A percentile compares a stretch with the other conserved stretches of the same genome.
Evolutionary conservation across 1,140 invertebrate genomes (phyloP).

Genomic region (Colletes latitarsis): DNA sequence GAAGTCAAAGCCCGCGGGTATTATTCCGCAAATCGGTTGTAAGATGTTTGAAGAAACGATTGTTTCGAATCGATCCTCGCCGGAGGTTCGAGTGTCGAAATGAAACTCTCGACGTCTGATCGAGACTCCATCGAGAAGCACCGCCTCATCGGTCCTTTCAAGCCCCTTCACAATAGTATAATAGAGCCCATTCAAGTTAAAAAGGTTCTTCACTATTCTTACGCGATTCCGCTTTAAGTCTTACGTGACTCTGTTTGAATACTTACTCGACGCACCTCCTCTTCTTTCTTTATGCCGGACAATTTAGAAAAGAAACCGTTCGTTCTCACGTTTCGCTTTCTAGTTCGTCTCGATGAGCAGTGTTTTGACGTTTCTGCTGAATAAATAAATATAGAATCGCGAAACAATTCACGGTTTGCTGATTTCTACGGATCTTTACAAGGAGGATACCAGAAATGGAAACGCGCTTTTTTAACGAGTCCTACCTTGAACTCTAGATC

Average conservation of each 20-base stretch:
- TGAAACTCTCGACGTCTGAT: conserved; percentile 66
- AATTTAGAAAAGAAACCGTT: conserved; percentile 8
- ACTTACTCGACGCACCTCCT: conserved; percentile 37
- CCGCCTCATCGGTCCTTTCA: conserved; percentile 56
- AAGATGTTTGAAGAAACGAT: conserved; percentile 70
- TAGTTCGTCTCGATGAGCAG: too few species aligned
- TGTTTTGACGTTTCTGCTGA: background rate
- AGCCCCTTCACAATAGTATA: conserved; percentile 63
- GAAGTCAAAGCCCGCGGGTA: conserved; percentile 54
- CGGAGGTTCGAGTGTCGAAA: conserved; percentile 63
- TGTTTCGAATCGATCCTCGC: conserved; percentile 65
- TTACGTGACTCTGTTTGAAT: conserved; percentile 51
- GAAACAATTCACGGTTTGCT: background rate
- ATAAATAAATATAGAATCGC: background rate
- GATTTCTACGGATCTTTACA: too few species aligned
- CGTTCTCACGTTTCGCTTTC: conserved; percentile 9
- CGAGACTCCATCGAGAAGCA: conserved; percentile 55
- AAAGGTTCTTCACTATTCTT: conserved; percentile 64
- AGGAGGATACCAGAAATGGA: too few species aligned
- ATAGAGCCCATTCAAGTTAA: conserved; percentile 64
- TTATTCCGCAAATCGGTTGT: conserved; percentile 62
- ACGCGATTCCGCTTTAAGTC: conserved; percentile 54
- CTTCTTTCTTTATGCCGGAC: background rate
- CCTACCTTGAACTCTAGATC: too few species aligned
- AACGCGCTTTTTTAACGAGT: too few species aligned